Evolutionary conservation across 2,888 invertebrate species (phyloP).

Genomic region (Pilophorus perplexus): DNA sequence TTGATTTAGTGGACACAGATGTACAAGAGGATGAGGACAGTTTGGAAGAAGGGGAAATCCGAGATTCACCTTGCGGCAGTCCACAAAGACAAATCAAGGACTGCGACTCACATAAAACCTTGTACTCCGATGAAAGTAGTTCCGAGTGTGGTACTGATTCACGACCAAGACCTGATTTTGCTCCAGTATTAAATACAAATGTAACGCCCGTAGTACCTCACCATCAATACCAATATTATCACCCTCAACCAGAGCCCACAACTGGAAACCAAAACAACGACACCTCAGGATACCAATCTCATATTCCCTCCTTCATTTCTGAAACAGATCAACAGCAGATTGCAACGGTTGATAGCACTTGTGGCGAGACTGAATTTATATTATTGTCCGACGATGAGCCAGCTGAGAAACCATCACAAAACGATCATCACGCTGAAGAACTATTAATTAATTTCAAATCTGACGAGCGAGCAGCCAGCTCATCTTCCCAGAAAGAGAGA

Average conservation of each 20-base stretch:
- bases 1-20: too few relatives aligned
- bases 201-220: neutral
- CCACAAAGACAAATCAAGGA: neutral
- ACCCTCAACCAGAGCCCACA: too few relatives aligned
- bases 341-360: too few relatives aligned
- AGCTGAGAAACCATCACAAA: neutral
- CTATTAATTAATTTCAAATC: neutral
- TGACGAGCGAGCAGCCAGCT: neutral
- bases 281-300: neutral
- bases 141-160: neutral
- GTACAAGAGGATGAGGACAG: constrained; percentile 1
- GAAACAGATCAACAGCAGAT: too few relatives aligned
- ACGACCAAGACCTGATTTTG: neutral
- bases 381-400: neutral
- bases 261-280: neutral
- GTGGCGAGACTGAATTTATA: neutral
- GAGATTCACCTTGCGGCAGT: neutral
- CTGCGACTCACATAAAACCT: neutral
- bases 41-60: constrained; percentile 28
- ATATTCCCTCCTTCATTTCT: neutral
- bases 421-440: neutral
- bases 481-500: neutral
- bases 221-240: neutral
- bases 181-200: too few relatives aligned
- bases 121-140: constrained; percentile 2